Evolutionary conservation across 1,140 invertebrate species (phyloP), one percentile per base, ranked within the genome.

Genomic region (Drosophila virilis): DNA sequence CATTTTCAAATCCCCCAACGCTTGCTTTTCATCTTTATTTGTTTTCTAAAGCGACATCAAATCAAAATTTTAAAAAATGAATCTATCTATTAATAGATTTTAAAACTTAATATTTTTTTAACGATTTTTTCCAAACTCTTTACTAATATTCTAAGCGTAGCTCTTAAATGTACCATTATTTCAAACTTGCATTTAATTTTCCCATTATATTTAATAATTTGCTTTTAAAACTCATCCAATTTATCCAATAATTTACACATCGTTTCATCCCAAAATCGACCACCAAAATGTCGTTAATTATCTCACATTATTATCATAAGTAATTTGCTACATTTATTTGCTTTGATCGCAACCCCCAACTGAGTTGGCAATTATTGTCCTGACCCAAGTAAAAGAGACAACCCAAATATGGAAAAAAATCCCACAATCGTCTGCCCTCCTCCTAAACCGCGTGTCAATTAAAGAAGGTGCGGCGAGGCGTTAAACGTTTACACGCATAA

Each of bases 401-500:
- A 33, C 32, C n/a, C 33, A 46, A 48, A 48, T 43, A 45, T 17
- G n/a, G 15, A 22, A 45, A 35, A 40, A 8, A n/a, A 42, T 33
- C 60, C 66, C 28, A 32, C 17, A 32, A 33, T 57, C n/a, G 37
- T 59, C 28, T 35, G 13, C 0, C 45, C n/a, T 46, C 60, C 10
- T 9, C 42, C 35, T 50, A 22, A 37, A 32, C 57, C 15, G n/a
- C 32, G 50, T 42, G 42, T 57, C 46, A 71, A 64, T 75, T 60
- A 66, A 73, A 68, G 28, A 33, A 38, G 38, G 35, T 54, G 59
- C 62, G 64, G 37, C 51, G 67, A 57, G 48, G 57, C 74, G 69
- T 72, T 67, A 75, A 80, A 85, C 78, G 82, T 69, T 86, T 70
- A 62, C 64, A 52, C 78, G 82, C 82, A 85, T 85, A 82, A 82